A percentile compares a stretch with the other conserved stretches of the same genome.
Conservation (phyloP, 2,797 vertebrate species). For the Cottoperca gobio region DNA sequence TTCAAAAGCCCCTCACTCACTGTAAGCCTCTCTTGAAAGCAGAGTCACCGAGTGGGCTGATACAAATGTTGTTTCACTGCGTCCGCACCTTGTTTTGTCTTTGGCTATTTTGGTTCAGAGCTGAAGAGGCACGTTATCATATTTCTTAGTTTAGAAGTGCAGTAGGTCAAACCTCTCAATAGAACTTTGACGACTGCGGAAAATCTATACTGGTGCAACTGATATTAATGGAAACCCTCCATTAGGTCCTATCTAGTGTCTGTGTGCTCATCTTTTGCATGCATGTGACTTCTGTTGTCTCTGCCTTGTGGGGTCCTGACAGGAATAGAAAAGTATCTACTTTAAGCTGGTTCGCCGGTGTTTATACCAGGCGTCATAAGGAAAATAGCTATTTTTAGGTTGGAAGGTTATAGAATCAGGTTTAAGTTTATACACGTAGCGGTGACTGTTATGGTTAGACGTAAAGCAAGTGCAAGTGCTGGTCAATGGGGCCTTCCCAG, state of each 20-base stretch:
- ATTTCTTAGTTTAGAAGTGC: slow-evolving; percentile 75
- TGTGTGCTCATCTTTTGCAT: slow-evolving; percentile 11
- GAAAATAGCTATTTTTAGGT: slow-evolving; percentile 55
- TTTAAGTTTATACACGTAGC: slow-evolving; percentile 29
- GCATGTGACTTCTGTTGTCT: slow-evolving; percentile 50
- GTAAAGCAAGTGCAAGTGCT: slow-evolving; percentile 25
- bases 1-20: slow-evolving; percentile 8
- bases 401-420: slow-evolving; percentile 29
- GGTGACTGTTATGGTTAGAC: slow-evolving; percentile 27
- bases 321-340: slow-evolving; percentile 63
- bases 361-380: slow-evolving; percentile 40
- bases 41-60: slow-evolving; percentile 11
- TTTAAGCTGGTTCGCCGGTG: slow-evolving; percentile 41
- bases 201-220: slow-evolving; percentile 61
- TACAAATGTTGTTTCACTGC: slow-evolving; percentile 22
- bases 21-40: slow-evolving; percentile 10
- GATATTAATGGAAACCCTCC: slow-evolving; percentile 70
- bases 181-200: slow-evolving; percentile 57
- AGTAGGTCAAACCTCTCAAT: slow-evolving; percentile 71
- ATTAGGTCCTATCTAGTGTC: slow-evolving; percentile 53
- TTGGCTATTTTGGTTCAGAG: slow-evolving; percentile 65
- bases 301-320: slow-evolving; percentile 55
- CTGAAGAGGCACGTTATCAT: slow-evolving; percentile 60
- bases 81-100: slow-evolving; percentile 61
- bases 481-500: slow-evolving; percentile 41